These are phyloP conservation scores for Centropristis striata DNA, from an alignment of 2,113 vertebrate species.

Conservation along the genomic window DNA sequence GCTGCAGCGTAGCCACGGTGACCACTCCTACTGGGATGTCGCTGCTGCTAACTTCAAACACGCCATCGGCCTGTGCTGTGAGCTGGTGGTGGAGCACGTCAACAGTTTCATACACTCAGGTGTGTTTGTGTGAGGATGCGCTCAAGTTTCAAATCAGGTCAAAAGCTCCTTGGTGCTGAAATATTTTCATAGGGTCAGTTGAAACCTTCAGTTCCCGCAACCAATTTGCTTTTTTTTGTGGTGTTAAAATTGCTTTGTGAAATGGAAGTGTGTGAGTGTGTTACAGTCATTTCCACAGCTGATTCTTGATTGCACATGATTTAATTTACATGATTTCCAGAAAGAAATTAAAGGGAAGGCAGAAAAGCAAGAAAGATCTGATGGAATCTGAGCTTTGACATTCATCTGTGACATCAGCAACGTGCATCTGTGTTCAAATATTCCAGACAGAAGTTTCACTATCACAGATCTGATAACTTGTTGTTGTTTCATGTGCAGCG, in stretches of 20 bases:
- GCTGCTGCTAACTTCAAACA: conserved; percentile 98
- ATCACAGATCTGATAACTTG: background rate
- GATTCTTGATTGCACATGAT: too few species aligned
- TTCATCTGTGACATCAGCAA: background rate
- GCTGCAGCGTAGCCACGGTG: conserved; percentile 94
- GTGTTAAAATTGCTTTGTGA: background rate
- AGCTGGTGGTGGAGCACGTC: conserved; percentile 97
- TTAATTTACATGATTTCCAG: background rate
- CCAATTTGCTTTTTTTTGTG: background rate
- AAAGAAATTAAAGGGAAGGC: background rate
- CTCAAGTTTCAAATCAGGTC: too few species aligned
- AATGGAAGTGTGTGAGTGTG: background rate
- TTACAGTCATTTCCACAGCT: background rate
- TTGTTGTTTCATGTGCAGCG: conserved; percentile 1
- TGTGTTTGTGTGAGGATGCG: too few species aligned
- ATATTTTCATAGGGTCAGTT: background rate
- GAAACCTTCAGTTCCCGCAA: background rate
- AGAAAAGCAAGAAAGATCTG: background rate
- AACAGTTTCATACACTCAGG: conserved; percentile 95
- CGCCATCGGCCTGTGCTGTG: conserved; percentile 95
- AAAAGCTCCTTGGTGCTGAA: background rate
- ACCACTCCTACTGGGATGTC: conserved; percentile 96
- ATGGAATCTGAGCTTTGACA: background rate
- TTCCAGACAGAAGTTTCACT: background rate
- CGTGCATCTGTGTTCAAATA: background rate